These are phyloP conservation scores for Australoheros scitulus DNA, from an alignment of 2,113 vertebrate genomes.

Conservation along the genomic window DNA sequence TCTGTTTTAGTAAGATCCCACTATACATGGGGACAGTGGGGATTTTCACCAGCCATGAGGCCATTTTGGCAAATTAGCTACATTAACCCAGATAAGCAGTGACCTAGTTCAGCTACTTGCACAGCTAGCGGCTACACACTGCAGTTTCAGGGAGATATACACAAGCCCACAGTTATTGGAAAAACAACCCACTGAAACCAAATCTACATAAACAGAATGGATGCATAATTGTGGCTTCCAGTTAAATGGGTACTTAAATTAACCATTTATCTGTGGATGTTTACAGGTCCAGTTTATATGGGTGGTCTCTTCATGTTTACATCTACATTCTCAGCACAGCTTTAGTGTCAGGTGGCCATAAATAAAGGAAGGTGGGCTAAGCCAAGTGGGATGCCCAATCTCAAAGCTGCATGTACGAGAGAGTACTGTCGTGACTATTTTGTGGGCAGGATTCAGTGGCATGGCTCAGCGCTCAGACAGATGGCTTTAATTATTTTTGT, in stretches of 20 bases:
- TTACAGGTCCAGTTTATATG: conserved; percentile 5
- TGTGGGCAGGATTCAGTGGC: conserved; percentile 49
- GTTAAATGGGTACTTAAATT: background rate
- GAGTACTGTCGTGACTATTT: conserved; percentile 33
- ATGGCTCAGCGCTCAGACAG: conserved; percentile 59
- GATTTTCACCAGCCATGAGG: conserved; percentile 32
- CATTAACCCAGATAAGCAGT: conserved; percentile 71
- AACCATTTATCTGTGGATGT: background rate
- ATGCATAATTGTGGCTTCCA: conserved; percentile 2
- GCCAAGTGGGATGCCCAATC: background rate
- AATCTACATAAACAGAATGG: conserved; percentile 9
- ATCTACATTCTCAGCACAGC: conserved; percentile 13
- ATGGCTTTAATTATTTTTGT: conserved; percentile 77
- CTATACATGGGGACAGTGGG: conserved; percentile 8
- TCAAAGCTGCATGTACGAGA: conserved; percentile 11
- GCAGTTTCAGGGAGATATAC: conserved; percentile 6
- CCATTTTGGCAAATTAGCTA: conserved; percentile 34
- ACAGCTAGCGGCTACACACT: conserved; percentile 9
- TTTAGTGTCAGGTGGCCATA: conserved; percentile 21
- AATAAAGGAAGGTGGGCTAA: conserved; percentile 7
- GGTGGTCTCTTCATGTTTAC: conserved; percentile 35
- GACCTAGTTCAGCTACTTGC: conserved; percentile 61
- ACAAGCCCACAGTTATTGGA: background rate
- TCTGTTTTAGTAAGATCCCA: background rate
- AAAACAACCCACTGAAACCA: conserved; percentile 22